These are phyloP conservation scores for Takifugu ocellatus DNA, from an alignment of 2,797 vertebrate species.

Conservation along the genomic window DNA sequence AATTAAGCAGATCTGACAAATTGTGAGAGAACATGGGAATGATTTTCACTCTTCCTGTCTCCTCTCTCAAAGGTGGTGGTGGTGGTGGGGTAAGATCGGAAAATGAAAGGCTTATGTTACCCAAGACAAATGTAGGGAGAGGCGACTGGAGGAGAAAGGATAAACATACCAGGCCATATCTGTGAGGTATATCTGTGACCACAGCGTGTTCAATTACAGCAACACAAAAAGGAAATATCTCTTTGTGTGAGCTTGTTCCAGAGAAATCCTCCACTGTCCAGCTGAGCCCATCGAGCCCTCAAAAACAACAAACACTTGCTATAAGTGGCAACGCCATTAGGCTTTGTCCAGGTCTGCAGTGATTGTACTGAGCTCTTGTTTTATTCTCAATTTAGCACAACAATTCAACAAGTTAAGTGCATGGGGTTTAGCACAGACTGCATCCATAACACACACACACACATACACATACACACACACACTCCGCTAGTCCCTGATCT, in stretches of 20 bases:
- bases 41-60: constrained; percentile 56
- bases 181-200: constrained; percentile 47
- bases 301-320: constrained; percentile 46
- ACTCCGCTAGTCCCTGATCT: constrained; percentile 17
- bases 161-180: constrained; percentile 38
- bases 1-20: constrained; percentile 54
- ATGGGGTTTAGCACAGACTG: constrained; percentile 22
- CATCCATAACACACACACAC: constrained; percentile 36
- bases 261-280: constrained; percentile 25
- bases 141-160: constrained; percentile 33
- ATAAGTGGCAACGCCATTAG: constrained; percentile 40
- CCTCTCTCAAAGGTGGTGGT: constrained; percentile 40
- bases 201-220: constrained; percentile 18
- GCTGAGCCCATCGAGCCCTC: constrained; percentile 42
- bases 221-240: constrained; percentile 2
- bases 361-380: constrained; percentile 4
- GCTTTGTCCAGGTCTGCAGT: constrained; percentile 26
- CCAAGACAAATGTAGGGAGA: constrained; percentile 50
- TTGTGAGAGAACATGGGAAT: constrained; percentile 64
- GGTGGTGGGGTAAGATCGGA: constrained; percentile 10
- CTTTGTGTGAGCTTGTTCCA: constrained; percentile 35
- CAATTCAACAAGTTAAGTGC: constrained; percentile 23
- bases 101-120: constrained; percentile 60
- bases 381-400: constrained; percentile 16
- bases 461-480: constrained; percentile 10